Base-by-base conservation (phyloP, 2,797 vertebrate genomes). In the Lates japonicus region DNA sequence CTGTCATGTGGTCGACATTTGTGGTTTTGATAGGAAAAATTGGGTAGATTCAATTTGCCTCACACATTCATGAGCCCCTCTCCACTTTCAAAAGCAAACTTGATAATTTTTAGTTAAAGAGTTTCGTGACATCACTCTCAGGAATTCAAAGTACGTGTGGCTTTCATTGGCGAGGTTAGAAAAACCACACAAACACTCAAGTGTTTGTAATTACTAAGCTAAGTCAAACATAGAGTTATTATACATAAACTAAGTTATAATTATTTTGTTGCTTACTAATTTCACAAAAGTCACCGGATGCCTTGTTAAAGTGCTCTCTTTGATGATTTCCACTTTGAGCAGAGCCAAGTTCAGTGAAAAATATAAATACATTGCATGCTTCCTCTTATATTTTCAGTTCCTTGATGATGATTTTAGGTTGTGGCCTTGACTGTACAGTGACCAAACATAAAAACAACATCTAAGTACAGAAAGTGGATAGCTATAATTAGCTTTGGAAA, bases 401-500 rank as follows among this genome's bases (percentile, higher is more conserved):
- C 65, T 67, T 48, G 41, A 81, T 77, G 81, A 67, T 78, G 68
- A 86, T 74, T 85, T 84, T 42, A 81, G 69, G 41, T 68, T 80
- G 69, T 41, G 84, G 82, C 44, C 31, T 67, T 20, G 66, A 85
- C 75, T 81, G 42, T 39, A 20, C 49, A 70, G 16, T 77, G 78
- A 81, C 81, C 76, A 78, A 78, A 78, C 70, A 79, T 69, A 82
- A 87, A 88, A 89, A 85, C 74, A 87, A 70, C 73, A 79, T 76
- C 63, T 66, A 80, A 78, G 69, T 74, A 25, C 60, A 87, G 76
- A 77, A 74, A 73, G 37, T 58, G 49, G 37, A 85, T 58, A 14
- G 84, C 89, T 90, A 88, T 93, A 82, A 84, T 92, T 86, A 93
- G 64, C 73, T 61, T 41, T 75, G 75, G 65, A 88, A 79, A 84